These are phyloP conservation scores for Amia ocellicauda DNA, from an alignment of 2,113 vertebrate species.

Conservation along the genomic window DNA sequence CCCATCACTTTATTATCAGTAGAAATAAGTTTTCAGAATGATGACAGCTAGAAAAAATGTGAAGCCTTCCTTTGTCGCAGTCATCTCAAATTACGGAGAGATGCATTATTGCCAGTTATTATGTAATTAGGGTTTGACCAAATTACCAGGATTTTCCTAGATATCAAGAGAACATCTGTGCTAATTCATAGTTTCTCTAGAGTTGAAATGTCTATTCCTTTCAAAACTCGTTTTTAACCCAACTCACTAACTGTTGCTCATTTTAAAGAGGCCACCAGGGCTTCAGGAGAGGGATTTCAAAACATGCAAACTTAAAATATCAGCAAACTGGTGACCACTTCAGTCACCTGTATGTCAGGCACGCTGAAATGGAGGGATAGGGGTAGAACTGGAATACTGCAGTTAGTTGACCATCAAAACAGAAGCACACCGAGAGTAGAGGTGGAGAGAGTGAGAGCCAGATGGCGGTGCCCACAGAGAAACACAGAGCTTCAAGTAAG, in stretches of 20 bases:
- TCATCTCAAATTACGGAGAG: not conserved
- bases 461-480: not conserved
- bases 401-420: not conserved
- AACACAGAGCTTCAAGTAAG: not conserved
- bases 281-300: too few relatives aligned
- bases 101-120: not conserved
- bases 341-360: too few relatives aligned
- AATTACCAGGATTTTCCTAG: not conserved
- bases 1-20: too few relatives aligned
- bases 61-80: not conserved
- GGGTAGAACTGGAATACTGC: conserved; percentile 13
- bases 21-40: too few relatives aligned
- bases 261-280: too few relatives aligned
- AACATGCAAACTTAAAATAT: too few relatives aligned
- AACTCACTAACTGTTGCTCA: too few relatives aligned
- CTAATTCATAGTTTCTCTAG: too few relatives aligned
- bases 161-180: not conserved
- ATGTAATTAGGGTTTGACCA: not conserved
- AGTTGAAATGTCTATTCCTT: too few relatives aligned
- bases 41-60: not conserved
- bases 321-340: not conserved
- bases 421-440: conserved; percentile 16
- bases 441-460: conserved; percentile 15
- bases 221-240: too few relatives aligned
- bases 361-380: not conserved